Base-by-base conservation (phyloP, 2,113 vertebrate genomes). In the Paedocypris sp. region DNA sequence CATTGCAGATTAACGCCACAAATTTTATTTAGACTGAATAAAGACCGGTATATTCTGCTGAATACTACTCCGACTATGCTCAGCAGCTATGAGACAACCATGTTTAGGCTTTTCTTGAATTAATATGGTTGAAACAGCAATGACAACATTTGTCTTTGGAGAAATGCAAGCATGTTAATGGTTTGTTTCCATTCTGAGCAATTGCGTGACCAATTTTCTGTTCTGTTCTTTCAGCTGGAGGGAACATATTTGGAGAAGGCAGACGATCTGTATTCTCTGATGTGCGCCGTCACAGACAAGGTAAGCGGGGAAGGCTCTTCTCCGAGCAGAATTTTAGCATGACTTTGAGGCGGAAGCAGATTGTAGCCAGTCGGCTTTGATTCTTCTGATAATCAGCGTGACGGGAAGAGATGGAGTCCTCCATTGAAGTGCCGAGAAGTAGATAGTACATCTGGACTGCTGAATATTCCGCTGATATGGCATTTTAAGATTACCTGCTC, bases 241-340 rank as follows among this genome's bases (percentile, higher is more conserved):
- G 85, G 85, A 47, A 88, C 87, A 5, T 93, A 92, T 73, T 72
- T 92, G 78, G 86, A 90, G 72, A 90, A 88, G 54, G 79, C 85
- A 0, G 85, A 89, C 5, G 80, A 66, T 57, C 79, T 97, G 32
- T 86, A 88, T 36, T 53, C 68, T 0, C 77, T 90, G 25, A 89
- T 95, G 84, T 79, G 83, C 22, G 78, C 81, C 0, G 82, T 91
- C 0, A 85, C 86, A 53, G 93, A 94, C 75, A 96, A 94, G 91
- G 94, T 98, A 79, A 80, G 79, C 56, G 3, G 50, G 46, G 15
- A 32, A 10, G 47, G 26, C 35, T 12, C 39, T 28, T 16, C 22
- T 8, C 9, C 18, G 51, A 54, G 35, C 51, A 26, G 51, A 39
- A 54, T 54, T 54, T 54, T 39, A 54, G 35, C 9, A 28, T 18